Base-by-base conservation (phyloP, 2,797 vertebrate species). In the Acridotheres tristis region DNA sequence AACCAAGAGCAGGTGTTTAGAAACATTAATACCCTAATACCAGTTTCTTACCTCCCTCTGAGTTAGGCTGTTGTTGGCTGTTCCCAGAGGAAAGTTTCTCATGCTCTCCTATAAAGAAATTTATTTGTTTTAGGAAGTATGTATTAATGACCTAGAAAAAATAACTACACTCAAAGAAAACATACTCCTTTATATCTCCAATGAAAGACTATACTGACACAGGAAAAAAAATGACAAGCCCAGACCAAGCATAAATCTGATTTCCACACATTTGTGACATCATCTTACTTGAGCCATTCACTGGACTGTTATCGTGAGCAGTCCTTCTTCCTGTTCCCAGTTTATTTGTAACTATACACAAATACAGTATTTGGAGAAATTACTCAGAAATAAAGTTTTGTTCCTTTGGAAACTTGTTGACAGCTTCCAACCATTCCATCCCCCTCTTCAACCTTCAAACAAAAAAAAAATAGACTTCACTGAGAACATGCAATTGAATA, bases 261-360 rank as follows among this genome's bases (percentile, higher is more conserved):
- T 73, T 80, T 80, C 47, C 57, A 85, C 22, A 48, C 9, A n/a
- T 66, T 42, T 59, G 34, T 75, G 57, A 74, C 42, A 71, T 19
- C 13, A 3, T 87, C 82, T 91, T 82, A 96, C 71, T 85, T 59
- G 53, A 74, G 32, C 2, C 30, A 38, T 4, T 7, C 29, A 3
- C 23, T 5, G 38, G 5, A 65, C 3, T 40, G 16, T 8, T 75
- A 30, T 13, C 43, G 16, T 61, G 57, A 62, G 32, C 4, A 54
- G 4, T 3, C 7, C 0, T 62, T 19, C 1, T 2, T 77, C 11
- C 1, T 48, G 2, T 18, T 68, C 3, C 4, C 63, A 0, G 0
- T 8, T 34, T 54, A 73, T 1, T 13, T 54, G 1, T 10, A 78
- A 3, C 95, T 93, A 75, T 51, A 89, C 9, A 69, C 30, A 95